phyloP scores from a whole-genome alignment of 2,113 vertebrate species.

The Halichoerus grypus region DNA sequence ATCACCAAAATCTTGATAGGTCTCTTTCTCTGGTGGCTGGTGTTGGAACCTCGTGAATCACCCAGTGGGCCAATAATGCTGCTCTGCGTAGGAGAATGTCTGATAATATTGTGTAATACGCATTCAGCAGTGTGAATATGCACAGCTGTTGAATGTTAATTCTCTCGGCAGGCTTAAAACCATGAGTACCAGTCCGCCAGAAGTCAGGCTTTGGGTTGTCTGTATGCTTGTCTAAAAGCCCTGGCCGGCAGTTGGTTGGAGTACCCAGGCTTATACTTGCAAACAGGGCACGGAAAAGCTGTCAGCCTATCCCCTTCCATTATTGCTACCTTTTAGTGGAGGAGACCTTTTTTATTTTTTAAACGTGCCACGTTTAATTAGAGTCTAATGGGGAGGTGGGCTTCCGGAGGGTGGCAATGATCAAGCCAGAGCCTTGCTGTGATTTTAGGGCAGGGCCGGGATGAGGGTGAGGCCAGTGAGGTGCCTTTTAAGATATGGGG shows the following conservation, averaged over 20 bases:
- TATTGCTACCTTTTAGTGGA: neutral
- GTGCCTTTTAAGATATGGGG: neutral
- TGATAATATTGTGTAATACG: conserved; percentile 65
- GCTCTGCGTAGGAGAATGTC: conserved; percentile 62
- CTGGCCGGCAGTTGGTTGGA: neutral
- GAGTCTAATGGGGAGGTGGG: neutral
- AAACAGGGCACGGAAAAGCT: neutral
- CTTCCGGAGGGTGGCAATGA: neutral
- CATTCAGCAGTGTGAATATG: conserved; percentile 59
- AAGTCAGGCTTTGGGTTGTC: neutral
- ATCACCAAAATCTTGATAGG: conserved; percentile 49
- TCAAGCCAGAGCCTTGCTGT: neutral
- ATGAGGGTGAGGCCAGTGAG: neutral
- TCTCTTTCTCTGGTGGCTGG: conserved; percentile 54
- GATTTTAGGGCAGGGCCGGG: neutral
- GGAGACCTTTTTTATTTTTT: neutral
- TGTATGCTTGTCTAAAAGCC: neutral
- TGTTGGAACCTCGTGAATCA: conserved; percentile 57
- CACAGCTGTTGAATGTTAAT: conserved; percentile 71
- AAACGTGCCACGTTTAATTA: neutral
- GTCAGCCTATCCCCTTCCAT: neutral
- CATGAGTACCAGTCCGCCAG: neutral
- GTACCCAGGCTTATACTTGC: neutral
- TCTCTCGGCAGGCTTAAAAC: neutral
- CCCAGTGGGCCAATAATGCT: conserved; percentile 58